Evolutionary conservation across 2,113 vertebrate genomes (phyloP), one percentile per base, ranked within the genome.

Genomic region (Passer montanus): DNA sequence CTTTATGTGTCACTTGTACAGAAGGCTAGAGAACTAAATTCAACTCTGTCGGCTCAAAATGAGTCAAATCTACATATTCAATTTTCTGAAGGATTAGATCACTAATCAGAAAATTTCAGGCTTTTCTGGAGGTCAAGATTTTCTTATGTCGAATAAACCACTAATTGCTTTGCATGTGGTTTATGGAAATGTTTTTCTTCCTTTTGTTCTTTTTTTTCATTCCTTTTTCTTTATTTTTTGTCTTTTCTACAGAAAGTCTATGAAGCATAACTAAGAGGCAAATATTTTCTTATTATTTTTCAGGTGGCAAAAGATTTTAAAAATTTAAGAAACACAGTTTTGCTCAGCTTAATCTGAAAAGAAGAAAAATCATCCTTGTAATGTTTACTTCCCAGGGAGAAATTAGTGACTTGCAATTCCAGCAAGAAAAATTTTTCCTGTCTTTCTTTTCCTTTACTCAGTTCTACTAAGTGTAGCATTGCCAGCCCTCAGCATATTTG

Each of bases 231-330:
- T 46, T 50, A 4, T 7, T 16, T 31, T 55, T 52, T 37, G 3
- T 49, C 5, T 58, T 77, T 44, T 53, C 49, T 63, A 30, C 14
- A 28, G 22, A 49, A 75, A 76, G 6, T 35, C 22, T 49, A 8
- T 28, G 49, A 79, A 18, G 14, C 10, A 68, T 28, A 28, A 33
- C 83, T 85, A 79, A 68, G 50, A 22, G 4, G 8, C 30, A 76
- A 74, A 92, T 79, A 82, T 22, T 72, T 87, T 37, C 52, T 83
- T 78, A 17, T 77, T 73, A 47, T 86, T 78, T 84, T 47, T 35
- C 2, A 35, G 11, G 15, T 73, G 8, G 9, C 4, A 39, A 67
- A 74, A 53, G 33, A 11, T 84, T 70, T 78, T 37, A 50, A 83
- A 94, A 70, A 79, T 41, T 17, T 52, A 76, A 68, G 31, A 80